Evolutionary conservation across 2,888 invertebrate species (phyloP), one percentile per base, ranked within the genome.

Genomic region (Linyphia triangularis): DNA sequence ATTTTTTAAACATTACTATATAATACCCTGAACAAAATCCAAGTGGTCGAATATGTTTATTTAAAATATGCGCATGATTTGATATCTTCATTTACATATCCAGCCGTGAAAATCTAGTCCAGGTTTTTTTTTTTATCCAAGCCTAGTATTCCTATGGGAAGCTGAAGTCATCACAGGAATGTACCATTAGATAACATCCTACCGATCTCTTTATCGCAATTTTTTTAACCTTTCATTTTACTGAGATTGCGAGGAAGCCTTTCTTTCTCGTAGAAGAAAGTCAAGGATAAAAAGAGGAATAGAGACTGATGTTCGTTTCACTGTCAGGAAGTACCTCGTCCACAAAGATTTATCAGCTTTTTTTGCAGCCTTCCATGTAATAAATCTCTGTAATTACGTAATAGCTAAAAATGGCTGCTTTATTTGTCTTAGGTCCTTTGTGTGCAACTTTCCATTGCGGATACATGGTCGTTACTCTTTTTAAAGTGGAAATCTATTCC

Each of bases 331-430:
- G 73, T 73, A 73, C 43, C 83, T 83, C 83, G 59, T 73, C 83
- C 83, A 65, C 61, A 73, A 63, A 73, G 83, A 83, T 83, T 83
- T 83, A 83, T 83, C 63, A 63, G 65, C 51, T 28, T 82, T 83
- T 79, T 83, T 82, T 51, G 28, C 19, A 43, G n/a, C 63, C 28
- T 61, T 83, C 40, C 19, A 33, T 57, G 83, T 65, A 83, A 83
- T 83, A 83, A 83, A 83, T 83, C 83, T 73, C 61, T 65, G 73
- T 73, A 83, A 83, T 83, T 83, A 83, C 83, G 73, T 73, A 73
- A 83, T 83, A 73, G 83, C 73, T 83, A 63, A 72, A 82, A 81
- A 83, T 83, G 65, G 63, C 73, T 63, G 51, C 83, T 73, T 51
- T 73, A 81, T 81, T 81, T 81, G 81, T 81, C 69, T 81, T 57